Conservation (phyloP, 2,888 invertebrate genomes). For the Diplolepis rosae region DNA sequence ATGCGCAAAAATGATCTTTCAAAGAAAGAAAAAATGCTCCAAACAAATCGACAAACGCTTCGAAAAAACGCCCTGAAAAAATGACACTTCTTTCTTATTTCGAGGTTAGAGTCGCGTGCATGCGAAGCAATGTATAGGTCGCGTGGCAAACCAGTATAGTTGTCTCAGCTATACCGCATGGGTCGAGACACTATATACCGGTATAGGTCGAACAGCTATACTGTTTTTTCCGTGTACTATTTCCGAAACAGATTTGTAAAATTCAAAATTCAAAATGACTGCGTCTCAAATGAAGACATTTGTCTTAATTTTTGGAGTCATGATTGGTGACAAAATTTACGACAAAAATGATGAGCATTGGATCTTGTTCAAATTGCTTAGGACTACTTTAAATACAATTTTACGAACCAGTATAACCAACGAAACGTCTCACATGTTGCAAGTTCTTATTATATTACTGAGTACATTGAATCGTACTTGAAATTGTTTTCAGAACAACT, state of each 20-base stretch:
- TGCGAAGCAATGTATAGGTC: too few relatives aligned
- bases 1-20: too few relatives aligned
- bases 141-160: too few relatives aligned
- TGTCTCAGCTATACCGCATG: too few relatives aligned
- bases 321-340: constrained; percentile 34
- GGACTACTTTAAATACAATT: constrained; percentile 28
- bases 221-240: too few relatives aligned
- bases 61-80: too few relatives aligned
- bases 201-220: too few relatives aligned
- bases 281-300: constrained; percentile 39
- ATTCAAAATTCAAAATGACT: constrained; percentile 33
- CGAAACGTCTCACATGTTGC: not conserved
- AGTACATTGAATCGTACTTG: constrained; percentile 19
- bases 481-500: constrained; percentile 28
- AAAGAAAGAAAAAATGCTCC: too few relatives aligned
- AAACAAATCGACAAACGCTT: too few relatives aligned
- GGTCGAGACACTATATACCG: too few relatives aligned
- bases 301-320: constrained; percentile 24
- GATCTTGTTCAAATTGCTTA: constrained; percentile 29
- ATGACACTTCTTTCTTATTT: too few relatives aligned
- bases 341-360: constrained; percentile 34
- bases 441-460: constrained; percentile 5
- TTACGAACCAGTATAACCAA: constrained; percentile 8
- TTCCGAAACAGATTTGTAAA: constrained; percentile 22
- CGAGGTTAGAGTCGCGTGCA: too few relatives aligned